A percentile compares a stretch with the other conserved stretches of the same genome.
Conservation (phyloP, 1,140 invertebrate genomes). For the Venturia canescens region DNA sequence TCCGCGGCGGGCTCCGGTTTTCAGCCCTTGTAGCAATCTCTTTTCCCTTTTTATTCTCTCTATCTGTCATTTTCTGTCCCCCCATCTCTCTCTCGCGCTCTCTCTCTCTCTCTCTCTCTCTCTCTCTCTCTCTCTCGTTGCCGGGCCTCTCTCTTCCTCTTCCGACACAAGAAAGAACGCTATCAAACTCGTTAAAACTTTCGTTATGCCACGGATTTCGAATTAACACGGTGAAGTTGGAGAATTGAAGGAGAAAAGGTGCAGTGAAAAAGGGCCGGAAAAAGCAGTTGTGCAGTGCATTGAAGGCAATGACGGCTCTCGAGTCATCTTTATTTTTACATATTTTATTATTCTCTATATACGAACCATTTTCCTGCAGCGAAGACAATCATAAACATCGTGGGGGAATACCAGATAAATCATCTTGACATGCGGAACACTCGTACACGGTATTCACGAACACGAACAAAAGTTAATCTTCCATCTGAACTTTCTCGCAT, state of each 20-base stretch:
- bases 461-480: not conserved
- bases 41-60: too few relatives aligned
- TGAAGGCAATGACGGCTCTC: constrained; percentile 33
- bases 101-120: constrained; percentile 28
- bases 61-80: too few relatives aligned
- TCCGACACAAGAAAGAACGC: constrained; percentile 38
- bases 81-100: too few relatives aligned
- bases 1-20: constrained; percentile 19
- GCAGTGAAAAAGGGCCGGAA: constrained; percentile 44
- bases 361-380: too few relatives aligned
- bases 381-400: not conserved
- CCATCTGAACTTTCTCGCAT: not conserved
- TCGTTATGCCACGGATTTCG: constrained; percentile 46
- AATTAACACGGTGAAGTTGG: constrained; percentile 35
- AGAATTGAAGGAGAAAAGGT: constrained; percentile 44
- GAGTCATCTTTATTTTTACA: not conserved
- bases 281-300: constrained; percentile 52
- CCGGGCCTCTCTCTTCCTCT: constrained; percentile 21
- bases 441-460: not conserved
- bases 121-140: constrained; percentile 43
- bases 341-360: not conserved
- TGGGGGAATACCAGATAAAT: not conserved
- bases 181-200: constrained; percentile 62
- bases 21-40: not conserved
- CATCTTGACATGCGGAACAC: not conserved